Base-by-base conservation (phyloP, 2,888 invertebrate species). In the Acrobasis repandana region DNA sequence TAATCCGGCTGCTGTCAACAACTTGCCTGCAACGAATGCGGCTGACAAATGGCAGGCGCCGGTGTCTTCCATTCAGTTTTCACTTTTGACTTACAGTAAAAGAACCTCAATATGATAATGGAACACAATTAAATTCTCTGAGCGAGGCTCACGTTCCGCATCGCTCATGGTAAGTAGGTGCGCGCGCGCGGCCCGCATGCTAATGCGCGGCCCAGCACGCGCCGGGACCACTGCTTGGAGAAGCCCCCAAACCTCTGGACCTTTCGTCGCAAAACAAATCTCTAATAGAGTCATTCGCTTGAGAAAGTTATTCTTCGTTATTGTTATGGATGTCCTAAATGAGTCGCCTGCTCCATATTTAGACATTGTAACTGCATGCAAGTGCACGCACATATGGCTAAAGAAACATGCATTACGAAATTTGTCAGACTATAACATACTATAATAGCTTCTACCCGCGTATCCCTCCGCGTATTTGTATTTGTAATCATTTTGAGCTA, bases 21-120 rank as follows among this genome's bases (percentile, higher is more conserved):
- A 87, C 86, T 83, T 86, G 84, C 83, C 89, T 85, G 88, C 89
- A 89, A 90, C 89, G 86, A 88, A 85, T 77, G 86, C 85, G 75
- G 78, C 77, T 86, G 83, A 83, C 89, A 89, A 92, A 90, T 92
- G 92, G 85, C 90, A 79, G 79, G 72, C 80, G 74, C 76, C 76
- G 77, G 73, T 67, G 85, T 69, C 79, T 79, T 80, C 82, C 85
- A 87, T 88, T 84, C 81, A 82, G 90, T 92, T 92, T 92, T 92
- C 92, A 92, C 92, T 92, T 92, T 91, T 90, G 89, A 87, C 85
- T 88, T 88, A 90, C 90, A 80, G 90, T 91, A 91, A 90, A 90
- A 89, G 89, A 92, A 86, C 86, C 91, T 89, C 87, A 90, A 90
- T 92, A 92, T 92, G 92, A 92, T 92, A 92, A 92, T 92, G 87